phyloP scores from a whole-genome alignment of 2,113 vertebrate genomes.

The Sarotherodon lohbergeri region DNA sequence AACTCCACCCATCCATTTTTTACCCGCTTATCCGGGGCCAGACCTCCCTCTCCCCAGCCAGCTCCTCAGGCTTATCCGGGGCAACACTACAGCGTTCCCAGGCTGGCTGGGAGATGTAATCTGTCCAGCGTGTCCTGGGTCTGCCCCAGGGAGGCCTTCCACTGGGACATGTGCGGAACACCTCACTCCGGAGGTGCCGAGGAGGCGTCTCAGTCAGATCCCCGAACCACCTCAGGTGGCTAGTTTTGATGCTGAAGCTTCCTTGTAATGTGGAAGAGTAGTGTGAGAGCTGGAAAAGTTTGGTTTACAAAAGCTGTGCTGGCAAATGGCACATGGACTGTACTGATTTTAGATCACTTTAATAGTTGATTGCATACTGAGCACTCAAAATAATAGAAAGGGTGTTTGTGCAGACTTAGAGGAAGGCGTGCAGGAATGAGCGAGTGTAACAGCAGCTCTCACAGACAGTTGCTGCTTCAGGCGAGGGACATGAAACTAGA shows the following conservation, averaged over 20 bases:
- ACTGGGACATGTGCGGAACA: neutral
- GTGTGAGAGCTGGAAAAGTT: neutral
- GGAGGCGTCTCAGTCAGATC: neutral
- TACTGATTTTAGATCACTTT: neutral
- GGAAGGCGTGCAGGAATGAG: neutral
- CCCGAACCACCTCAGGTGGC: neutral
- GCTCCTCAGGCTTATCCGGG: neutral
- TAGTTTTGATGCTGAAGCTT: too few species aligned
- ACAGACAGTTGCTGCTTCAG: neutral
- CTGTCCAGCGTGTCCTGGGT: neutral
- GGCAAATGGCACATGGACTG: rapidly evolving
- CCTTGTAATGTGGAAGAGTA: neutral
- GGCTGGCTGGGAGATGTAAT: neutral
- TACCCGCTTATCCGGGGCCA: neutral
- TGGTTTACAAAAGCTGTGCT: neutral
- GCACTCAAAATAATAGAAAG: neutral
- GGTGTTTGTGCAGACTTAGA: neutral
- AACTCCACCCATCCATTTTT: neutral
- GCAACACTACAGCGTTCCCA: neutral
- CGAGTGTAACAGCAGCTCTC: neutral
- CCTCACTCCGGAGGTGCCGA: too few species aligned
- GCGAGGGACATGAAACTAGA: neutral
- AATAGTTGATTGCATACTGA: neutral
- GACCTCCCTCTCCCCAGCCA: neutral
- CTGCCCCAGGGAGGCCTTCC: neutral